Percentiles rank a stretch among this genome's conserved stretches.
phyloP scores from a whole-genome alignment of 2,888 invertebrate genomes.

The Hyposoter didymator region DNA sequence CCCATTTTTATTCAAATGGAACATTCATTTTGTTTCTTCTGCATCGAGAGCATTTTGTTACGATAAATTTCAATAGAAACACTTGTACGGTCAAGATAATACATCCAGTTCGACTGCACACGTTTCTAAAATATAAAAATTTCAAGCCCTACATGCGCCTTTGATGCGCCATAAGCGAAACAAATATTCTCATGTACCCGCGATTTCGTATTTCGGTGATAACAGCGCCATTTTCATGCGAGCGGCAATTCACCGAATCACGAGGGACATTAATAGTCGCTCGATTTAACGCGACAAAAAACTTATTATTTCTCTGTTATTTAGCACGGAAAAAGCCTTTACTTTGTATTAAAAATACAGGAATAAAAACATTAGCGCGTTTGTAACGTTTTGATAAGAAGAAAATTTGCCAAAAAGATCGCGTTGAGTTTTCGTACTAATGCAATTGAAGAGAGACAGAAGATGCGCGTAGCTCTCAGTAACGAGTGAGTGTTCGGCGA shows the following conservation, averaged over 20 bases:
- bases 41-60: not conserved
- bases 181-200: constrained; percentile 33
- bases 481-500: constrained; percentile 62
- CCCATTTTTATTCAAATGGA: not conserved
- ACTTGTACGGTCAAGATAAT: not conserved
- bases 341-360: not conserved
- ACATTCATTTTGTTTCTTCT: not conserved
- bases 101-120: not conserved
- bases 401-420: not conserved
- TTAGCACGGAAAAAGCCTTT: not conserved
- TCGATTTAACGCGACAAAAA: constrained; percentile 33
- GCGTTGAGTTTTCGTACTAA: constrained; percentile 11
- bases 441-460: constrained; percentile 50
- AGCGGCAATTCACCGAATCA: constrained; percentile 33
- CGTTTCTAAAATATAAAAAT: not conserved
- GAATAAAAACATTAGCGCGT: not conserved
- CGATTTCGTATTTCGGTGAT: constrained; percentile 18
- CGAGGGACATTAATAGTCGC: constrained; percentile 21
- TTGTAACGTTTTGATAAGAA: not conserved
- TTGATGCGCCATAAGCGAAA: not conserved
- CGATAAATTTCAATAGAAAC: not conserved
- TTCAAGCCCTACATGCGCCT: not conserved
- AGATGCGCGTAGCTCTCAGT: constrained; percentile 60
- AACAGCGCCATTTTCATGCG: constrained; percentile 24
- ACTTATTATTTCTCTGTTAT: constrained; percentile 33